Percentiles rank a stretch among this genome's conserved stretches.
phyloP scores from a whole-genome alignment of 2,888 invertebrate genomes.

The Druceiella hillmani region DNA sequence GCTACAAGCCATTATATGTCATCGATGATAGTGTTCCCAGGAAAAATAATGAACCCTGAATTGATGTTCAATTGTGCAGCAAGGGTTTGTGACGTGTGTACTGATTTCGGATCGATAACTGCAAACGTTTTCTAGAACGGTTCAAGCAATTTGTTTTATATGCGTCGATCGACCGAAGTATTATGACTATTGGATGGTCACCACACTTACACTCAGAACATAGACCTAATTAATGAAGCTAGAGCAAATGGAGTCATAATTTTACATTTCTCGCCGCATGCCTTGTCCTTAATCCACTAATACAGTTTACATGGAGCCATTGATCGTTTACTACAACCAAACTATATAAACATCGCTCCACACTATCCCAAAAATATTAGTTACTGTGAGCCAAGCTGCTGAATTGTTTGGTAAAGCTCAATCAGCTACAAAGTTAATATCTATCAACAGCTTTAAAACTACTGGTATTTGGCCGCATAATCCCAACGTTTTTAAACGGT shows the following conservation, averaged over 20 bases:
- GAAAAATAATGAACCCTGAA: slow-evolving; percentile 1
- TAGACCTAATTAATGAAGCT: slow-evolving; percentile 4
- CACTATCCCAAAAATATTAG: too few relatives aligned
- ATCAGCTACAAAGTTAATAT: too few relatives aligned
- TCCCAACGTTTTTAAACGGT: too few relatives aligned
- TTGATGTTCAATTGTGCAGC: not conserved
- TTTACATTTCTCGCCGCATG: slow-evolving; percentile 1
- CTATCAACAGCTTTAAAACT: too few relatives aligned
- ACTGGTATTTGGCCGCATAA: too few relatives aligned
- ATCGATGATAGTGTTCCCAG: slow-evolving; percentile 2
- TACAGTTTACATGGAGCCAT: too few relatives aligned
- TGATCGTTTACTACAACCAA: too few relatives aligned
- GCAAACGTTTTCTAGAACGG: slow-evolving; percentile 2
- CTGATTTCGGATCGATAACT: slow-evolving; percentile 1
- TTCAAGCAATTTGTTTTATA: not conserved
- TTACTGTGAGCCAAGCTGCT: too few relatives aligned
- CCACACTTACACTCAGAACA: slow-evolving; percentile 2
- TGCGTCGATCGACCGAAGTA: not conserved
- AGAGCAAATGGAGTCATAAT: not conserved
- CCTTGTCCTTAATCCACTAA: too few relatives aligned
- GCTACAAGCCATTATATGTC: slow-evolving; percentile 3
- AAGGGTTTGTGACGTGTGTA: not conserved
- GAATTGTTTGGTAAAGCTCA: too few relatives aligned
- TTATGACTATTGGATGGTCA: slow-evolving; percentile 4
- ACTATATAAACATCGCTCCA: too few relatives aligned